Percentiles rank a stretch among this genome's conserved stretches.
Evolutionary conservation across 2,797 vertebrate species (phyloP).

Genomic region (Schizopygopsis pylzovi): DNA sequence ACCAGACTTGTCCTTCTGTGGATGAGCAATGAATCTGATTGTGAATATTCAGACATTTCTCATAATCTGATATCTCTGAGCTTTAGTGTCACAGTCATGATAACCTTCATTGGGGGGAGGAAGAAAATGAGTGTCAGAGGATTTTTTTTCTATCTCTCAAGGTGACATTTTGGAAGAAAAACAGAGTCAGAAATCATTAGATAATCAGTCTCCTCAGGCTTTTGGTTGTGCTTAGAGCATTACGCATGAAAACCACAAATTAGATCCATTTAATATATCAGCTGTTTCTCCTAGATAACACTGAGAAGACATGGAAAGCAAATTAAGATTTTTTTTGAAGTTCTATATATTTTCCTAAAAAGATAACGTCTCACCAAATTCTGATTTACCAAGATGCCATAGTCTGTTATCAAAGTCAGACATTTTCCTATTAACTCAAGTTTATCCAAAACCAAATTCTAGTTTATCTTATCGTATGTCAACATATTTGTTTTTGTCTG

Average conservation of each 20-base stretch:
- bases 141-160: slow-evolving; percentile 2
- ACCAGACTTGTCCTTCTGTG: neutral
- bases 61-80: slow-evolving; percentile 22
- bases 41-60: slow-evolving; percentile 16
- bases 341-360: no score
- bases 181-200: slow-evolving; percentile 20
- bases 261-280: slow-evolving; percentile 8
- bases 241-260: neutral
- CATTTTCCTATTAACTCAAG: neutral
- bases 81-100: slow-evolving; percentile 20
- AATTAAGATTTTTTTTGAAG: neutral
- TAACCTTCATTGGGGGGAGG: neutral
- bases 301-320: neutral
- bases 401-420: neutral
- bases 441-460: neutral
- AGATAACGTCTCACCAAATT: neutral
- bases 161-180: slow-evolving; percentile 44
- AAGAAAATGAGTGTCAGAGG: neutral
- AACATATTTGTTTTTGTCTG: neutral
- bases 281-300: neutral
- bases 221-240: slow-evolving; percentile 12
- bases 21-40: slow-evolving; percentile 15
- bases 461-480: neutral
- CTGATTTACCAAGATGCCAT: neutral
- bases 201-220: slow-evolving; percentile 19